Evolutionary conservation across 30 jellyfish, hydroid and myxozoan species (phyloP).

Genomic region (Sanderia malayensis): DNA sequence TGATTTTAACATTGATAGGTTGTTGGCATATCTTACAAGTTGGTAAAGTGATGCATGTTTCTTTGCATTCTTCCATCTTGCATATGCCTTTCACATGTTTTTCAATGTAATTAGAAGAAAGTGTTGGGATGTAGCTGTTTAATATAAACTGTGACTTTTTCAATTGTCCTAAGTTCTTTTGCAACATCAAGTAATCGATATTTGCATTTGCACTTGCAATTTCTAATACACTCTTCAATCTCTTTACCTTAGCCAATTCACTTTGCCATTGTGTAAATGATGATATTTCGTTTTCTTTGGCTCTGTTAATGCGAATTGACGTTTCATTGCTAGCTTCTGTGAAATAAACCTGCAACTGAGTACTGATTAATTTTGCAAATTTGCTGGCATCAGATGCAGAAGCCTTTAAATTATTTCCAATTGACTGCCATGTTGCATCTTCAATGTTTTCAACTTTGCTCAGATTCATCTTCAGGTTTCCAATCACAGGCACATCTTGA

Average conservation of each 20-base stretch:
- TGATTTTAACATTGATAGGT: constrained; percentile 13
- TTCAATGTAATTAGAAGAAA: constrained; percentile 3
- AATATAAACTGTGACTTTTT: constrained; percentile 12
- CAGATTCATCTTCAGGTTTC: not conserved
- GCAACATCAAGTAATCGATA: not conserved
- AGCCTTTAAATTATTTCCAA: not conserved
- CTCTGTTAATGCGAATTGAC: not conserved
- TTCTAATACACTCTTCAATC: not conserved
- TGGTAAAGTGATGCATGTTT: constrained; percentile 20
- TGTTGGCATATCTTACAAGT: constrained; percentile 23
- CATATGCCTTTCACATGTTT: constrained; percentile 5
- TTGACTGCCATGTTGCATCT: not conserved
- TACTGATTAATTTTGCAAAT: not conserved
- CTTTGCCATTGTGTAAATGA: not conserved
- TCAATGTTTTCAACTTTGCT: not conserved
- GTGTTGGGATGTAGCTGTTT: not conserved
- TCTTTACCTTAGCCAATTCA: not conserved
- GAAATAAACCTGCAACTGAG: not conserved
- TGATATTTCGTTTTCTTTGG: not conserved
- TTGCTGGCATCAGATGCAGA: not conserved
- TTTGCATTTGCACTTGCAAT: not conserved
- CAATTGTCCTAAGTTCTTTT: not conserved
- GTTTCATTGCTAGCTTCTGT: constrained; percentile 2
- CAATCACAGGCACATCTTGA: not conserved
- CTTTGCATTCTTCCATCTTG: constrained; percentile 4